Conservation (phyloP, 2,113 vertebrate species). For the Campylorhamphus procurvoides region DNA sequence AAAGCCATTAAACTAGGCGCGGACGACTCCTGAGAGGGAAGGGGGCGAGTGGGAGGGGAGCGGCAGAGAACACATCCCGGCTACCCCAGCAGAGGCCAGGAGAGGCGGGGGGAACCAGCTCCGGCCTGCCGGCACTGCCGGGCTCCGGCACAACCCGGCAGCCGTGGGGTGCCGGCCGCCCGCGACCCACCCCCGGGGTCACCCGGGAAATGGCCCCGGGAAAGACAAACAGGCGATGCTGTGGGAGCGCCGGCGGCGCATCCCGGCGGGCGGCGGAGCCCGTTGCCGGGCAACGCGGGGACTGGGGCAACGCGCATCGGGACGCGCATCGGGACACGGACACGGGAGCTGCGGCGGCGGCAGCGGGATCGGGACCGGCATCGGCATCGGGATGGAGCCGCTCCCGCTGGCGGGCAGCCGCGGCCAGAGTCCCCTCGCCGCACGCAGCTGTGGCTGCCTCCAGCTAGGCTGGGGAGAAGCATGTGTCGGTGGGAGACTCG, state of each 20-base stretch:
- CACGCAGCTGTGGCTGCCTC: rapidly evolving
- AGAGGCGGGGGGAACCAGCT: constrained; percentile 56
- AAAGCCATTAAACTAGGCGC: constrained; percentile 84
- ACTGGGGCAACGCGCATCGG: background rate
- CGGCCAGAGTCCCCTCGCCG: background rate
- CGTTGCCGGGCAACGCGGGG: constrained; percentile 80
- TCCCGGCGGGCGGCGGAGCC: constrained; percentile 12
- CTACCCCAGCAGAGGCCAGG: constrained; percentile 55
- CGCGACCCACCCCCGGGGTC: constrained; percentile 5
- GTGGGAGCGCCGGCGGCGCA: background rate
- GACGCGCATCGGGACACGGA: too few species aligned
- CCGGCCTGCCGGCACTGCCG: constrained; percentile 54
- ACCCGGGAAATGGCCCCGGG: background rate
- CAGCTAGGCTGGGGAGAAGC: rapidly evolving
- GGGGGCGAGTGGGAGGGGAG: constrained; percentile 56
- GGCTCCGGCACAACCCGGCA: constrained; percentile 24
- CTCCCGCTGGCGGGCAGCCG: background rate
- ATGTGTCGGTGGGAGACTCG: rapidly evolving
- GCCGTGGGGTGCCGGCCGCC: constrained; percentile 32
- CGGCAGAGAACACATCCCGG: constrained; percentile 39
- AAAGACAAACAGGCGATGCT: background rate
- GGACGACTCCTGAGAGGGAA: constrained; percentile 67
- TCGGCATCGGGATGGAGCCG: background rate
- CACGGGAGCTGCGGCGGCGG: too few species aligned
- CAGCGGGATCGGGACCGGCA: too few species aligned